Evolutionary conservation across 2,888 invertebrate species (phyloP), one percentile per base, ranked within the genome.

Genomic region (Rhabditoides inermis): DNA sequence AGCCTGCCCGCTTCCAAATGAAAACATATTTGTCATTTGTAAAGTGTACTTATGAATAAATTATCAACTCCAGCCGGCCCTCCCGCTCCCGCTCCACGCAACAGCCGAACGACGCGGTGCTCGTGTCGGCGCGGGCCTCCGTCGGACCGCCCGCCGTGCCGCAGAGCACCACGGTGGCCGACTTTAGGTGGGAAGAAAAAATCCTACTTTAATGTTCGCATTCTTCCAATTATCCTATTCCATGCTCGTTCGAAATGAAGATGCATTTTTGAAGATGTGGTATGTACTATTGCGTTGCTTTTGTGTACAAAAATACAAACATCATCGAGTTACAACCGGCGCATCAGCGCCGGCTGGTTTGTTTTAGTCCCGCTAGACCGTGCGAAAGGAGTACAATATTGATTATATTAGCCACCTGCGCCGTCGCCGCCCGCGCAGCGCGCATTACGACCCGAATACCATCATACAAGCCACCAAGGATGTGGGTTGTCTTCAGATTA

Each of bases 371-470:
- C n/a, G n/a, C 39, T 39, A 39, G 10, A 39, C 7, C 18, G 6
- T 18, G 10, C 39, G 7, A 18, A 20, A 39, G 39, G 18, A n/a
- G 18, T 6, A 18, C 10, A n/a, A 12, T 32, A 10, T 32, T 15
- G n/a, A 39, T 20, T 12, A 41, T 10, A 41, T 23, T 23, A 56
- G 61, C 15, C 63, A 61, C 48, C 53, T 64, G 4, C 36, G 66
- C 39, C 47, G 59, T 42, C 45, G 64, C 20, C 56, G 68, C 3
- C 69, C 69, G n/a, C 49, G 68, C 5, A 54, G 55, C 25, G 68
- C 69, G 10, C 68, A 68, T 32, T 68, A 63, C 37, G 66, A 66
- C 53, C 69, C 65, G n/a, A 65, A 63, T 46, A 68, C 63, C 5
- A 51, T 63, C 18, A 49, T 47, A 7, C 40, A 57, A 10, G 53